Conservation (phyloP, 2,113 vertebrate genomes). For the Riparia riparia region DNA sequence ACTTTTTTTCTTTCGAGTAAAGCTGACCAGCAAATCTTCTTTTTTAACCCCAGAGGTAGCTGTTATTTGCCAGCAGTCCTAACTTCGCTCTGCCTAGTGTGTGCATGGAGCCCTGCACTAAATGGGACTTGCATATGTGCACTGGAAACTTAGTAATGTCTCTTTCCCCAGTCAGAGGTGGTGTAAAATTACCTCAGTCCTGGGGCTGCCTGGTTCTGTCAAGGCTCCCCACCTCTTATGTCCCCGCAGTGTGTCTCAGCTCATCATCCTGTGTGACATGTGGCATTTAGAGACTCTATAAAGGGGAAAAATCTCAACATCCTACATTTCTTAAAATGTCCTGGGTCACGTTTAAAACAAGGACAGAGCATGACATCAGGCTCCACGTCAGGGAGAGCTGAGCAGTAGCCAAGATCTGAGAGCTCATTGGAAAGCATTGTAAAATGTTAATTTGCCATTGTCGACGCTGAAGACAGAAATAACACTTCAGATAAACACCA, state of each 20-base stretch:
- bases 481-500: constrained; percentile 68
- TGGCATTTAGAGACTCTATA: neutral
- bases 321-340: neutral
- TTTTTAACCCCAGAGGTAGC: neutral
- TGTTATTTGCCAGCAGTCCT: neutral
- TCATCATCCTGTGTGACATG: neutral
- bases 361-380: constrained; percentile 53
- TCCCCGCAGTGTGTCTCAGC: neutral
- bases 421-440: constrained; percentile 64
- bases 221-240: neutral
- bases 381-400: constrained; percentile 20
- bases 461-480: constrained; percentile 59
- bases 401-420: constrained; percentile 43
- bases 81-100: neutral
- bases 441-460: constrained; percentile 64
- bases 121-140: neutral
- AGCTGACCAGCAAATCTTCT: neutral
- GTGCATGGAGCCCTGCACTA: neutral
- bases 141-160: neutral
- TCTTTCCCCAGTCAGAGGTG: neutral
- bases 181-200: neutral
- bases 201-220: neutral
- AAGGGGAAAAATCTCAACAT: neutral
- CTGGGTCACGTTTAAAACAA: constrained; percentile 24
- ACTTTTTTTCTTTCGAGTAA: constrained; percentile 1